Evolutionary conservation across 2,113 vertebrate species (phyloP).

Genomic region (Ceuthmochares aereus): DNA sequence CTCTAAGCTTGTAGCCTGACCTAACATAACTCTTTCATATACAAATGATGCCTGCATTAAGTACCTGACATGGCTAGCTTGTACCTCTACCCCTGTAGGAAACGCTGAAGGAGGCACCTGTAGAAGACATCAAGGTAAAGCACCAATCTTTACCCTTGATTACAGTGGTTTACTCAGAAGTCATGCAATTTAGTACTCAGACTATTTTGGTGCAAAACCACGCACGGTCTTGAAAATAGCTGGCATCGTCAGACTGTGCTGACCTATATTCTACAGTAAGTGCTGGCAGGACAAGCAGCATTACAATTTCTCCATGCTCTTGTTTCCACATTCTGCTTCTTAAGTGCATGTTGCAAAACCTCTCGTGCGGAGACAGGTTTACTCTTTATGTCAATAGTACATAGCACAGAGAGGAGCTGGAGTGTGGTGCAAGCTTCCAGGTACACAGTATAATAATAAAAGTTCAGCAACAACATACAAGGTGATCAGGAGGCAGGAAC

Average conservation of each 20-base stretch:
- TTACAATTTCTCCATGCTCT: neutral
- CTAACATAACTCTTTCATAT: neutral
- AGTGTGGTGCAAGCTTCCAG: neutral
- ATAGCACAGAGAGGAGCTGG: neutral
- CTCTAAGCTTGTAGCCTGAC: neutral
- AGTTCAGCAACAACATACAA: neutral
- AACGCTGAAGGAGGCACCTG: neutral
- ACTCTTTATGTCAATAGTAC: neutral
- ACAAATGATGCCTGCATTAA: neutral
- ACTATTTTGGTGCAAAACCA: rapidly evolving
- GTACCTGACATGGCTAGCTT: neutral
- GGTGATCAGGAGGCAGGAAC: neutral
- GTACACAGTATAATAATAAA: neutral
- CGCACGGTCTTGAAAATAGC: neutral
- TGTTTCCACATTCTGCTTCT: neutral
- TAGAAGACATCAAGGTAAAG: neutral
- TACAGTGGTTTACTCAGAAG: neutral
- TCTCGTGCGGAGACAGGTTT: neutral
- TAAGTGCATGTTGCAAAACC: neutral
- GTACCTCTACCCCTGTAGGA: neutral
- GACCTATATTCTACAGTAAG: neutral
- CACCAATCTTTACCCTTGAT: neutral
- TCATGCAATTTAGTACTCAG: neutral
- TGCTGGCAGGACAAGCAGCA: neutral
- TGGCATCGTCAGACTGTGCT: neutral